phyloP scores from a whole-genome alignment of 2,888 invertebrate genomes.

The Spicauda simplicius region DNA sequence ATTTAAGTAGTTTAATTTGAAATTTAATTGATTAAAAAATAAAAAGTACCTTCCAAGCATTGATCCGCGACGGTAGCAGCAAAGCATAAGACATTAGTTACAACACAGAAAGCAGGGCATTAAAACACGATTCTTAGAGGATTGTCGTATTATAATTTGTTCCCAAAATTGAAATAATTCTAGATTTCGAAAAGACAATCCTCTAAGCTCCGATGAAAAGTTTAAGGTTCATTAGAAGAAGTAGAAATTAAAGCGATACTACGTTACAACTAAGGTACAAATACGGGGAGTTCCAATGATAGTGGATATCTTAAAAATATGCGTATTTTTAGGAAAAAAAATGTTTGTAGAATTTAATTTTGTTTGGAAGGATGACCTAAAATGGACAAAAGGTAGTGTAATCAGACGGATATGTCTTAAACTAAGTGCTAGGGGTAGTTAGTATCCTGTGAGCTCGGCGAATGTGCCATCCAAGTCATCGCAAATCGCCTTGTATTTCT shows the following conservation, averaged over 20 bases:
- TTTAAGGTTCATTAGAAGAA: constrained; percentile 60
- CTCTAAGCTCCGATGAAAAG: constrained; percentile 54
- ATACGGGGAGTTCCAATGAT: constrained; percentile 24
- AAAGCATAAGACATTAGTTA: constrained; percentile 81
- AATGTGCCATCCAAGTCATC: constrained; percentile 98
- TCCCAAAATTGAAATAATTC: background rate
- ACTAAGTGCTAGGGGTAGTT: constrained; percentile 82
- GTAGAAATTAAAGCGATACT: constrained; percentile 44
- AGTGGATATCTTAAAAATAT: constrained; percentile 22
- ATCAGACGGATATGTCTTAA: constrained; percentile 69
- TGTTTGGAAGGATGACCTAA: constrained; percentile 47
- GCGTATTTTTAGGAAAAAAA: constrained; percentile 12
- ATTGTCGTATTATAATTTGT: constrained; percentile 46
- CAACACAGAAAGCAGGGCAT: constrained; percentile 75
- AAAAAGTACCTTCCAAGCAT: constrained; percentile 79
- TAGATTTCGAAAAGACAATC: constrained; percentile 51
- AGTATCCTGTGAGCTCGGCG: constrained; percentile 98
- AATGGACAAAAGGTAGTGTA: constrained; percentile 55
- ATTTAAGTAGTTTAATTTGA: constrained; percentile 45
- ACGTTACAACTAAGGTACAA: constrained; percentile 14
- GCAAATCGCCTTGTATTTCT: constrained; percentile 98
- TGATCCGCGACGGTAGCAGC: constrained; percentile 77
- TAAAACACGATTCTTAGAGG: constrained; percentile 54
- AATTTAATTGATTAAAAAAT: constrained; percentile 61
- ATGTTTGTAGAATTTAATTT: constrained; percentile 24